A percentile compares a stretch with the other conserved stretches of the same genome.
Conservation (phyloP, 2,797 vertebrate species). For the Arremon aurantiirostris region DNA sequence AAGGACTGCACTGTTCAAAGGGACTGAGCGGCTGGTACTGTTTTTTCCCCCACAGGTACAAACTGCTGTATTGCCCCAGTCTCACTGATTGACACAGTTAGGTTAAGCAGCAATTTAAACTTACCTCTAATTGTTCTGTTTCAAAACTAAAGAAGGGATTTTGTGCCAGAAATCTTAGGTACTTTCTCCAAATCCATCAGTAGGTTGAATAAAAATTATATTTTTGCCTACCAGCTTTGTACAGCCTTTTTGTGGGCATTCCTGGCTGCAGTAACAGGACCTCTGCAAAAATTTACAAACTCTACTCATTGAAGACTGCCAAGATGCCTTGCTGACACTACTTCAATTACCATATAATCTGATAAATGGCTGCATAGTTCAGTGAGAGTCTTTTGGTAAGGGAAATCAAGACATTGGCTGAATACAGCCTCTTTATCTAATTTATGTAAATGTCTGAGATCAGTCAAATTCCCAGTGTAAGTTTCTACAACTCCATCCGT, state of each 20-base stretch:
- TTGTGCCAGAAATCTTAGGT: not conserved
- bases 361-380: slow-evolving; percentile 5
- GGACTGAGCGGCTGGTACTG: not conserved
- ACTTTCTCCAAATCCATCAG: not conserved
- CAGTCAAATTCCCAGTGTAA: slow-evolving; percentile 25
- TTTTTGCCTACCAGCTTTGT: not conserved
- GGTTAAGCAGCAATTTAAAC: not conserved
- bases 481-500: slow-evolving; percentile 41
- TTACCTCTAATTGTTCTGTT: not conserved
- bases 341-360: slow-evolving; percentile 20
- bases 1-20: not conserved
- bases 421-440: not conserved
- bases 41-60: not conserved
- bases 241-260: not conserved
- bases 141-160: not conserved
- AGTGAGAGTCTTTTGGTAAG: not conserved
- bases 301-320: not conserved
- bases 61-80: not conserved
- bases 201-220: not conserved
- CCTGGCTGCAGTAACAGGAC: not conserved
- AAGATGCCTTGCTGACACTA: not conserved
- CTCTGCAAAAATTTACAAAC: not conserved
- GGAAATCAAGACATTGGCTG: not conserved
- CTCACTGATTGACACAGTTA: not conserved
- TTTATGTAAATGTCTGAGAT: slow-evolving; percentile 35